phyloP scores from a whole-genome alignment of 2,797 vertebrate species.

The Falco peregrinus region DNA sequence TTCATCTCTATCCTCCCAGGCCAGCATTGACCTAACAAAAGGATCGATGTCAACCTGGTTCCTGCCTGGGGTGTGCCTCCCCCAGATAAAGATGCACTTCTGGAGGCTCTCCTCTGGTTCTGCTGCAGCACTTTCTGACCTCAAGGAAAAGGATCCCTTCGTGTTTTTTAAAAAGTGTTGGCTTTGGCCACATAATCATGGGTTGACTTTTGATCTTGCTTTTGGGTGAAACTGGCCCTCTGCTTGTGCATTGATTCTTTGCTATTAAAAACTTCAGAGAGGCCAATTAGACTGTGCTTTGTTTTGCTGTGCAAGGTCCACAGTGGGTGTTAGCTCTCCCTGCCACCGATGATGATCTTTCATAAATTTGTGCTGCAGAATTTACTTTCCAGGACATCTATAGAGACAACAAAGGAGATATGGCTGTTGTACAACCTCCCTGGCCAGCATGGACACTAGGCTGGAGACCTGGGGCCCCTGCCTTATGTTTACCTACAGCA shows the following conservation, averaged over 20 bases:
- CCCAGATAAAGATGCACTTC: neutral
- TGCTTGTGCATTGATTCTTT: neutral
- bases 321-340: neutral
- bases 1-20: neutral
- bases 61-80: neutral
- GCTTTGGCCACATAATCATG: neutral
- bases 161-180: neutral
- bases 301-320: neutral
- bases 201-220: neutral
- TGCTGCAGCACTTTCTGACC: neutral
- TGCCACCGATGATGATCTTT: neutral
- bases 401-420: neutral
- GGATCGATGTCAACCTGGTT: neutral
- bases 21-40: neutral
- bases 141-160: neutral
- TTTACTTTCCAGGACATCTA: neutral
- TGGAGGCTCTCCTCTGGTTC: neutral
- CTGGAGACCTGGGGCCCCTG: neutral
- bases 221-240: neutral
- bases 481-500: neutral
- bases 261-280: neutral
- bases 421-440: neutral
- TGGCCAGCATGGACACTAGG: rapidly evolving
- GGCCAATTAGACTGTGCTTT: neutral
- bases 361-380: neutral